phyloP scores from a whole-genome alignment of 2,888 invertebrate species.

The Agrypnus murinus region DNA sequence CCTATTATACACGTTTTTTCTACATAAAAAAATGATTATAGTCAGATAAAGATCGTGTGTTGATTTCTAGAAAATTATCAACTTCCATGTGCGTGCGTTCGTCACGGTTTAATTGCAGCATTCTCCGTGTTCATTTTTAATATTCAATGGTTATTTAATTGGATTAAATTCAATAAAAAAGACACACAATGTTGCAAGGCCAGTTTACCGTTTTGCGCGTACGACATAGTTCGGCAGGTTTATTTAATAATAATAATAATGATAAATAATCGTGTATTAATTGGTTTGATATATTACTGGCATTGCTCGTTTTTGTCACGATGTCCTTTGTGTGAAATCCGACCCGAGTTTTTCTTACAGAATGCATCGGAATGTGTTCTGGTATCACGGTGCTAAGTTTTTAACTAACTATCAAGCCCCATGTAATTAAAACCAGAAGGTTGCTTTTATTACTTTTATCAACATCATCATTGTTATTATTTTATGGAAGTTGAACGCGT shows the following conservation, averaged over 20 bases:
- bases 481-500: no score
- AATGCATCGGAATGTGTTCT: constrained; percentile 64
- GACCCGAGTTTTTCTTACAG: constrained; percentile 64
- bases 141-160: constrained; percentile 38
- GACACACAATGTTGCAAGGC: constrained; percentile 32
- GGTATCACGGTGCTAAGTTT: constrained; percentile 32
- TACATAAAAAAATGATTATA: no score
- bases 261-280: constrained; percentile 71
- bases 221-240: constrained; percentile 64
- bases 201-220: constrained; percentile 46
- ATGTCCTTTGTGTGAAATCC: constrained; percentile 68
- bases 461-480: no score
- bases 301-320: constrained; percentile 67
- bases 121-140: constrained; percentile 28
- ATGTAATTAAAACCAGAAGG: constrained; percentile 25
- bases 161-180: constrained; percentile 36
- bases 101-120: constrained; percentile 14
- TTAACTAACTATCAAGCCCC: constrained; percentile 28
- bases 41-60: not conserved
- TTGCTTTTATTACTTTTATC: not conserved
- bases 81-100: constrained; percentile 16
- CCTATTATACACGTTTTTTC: no score
- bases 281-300: constrained; percentile 71
- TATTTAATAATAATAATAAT: constrained; percentile 65
- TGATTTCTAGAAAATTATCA: constrained; percentile 8